Conservation (phyloP, 1,140 invertebrate species). For the Whitmania pigra region DNA sequence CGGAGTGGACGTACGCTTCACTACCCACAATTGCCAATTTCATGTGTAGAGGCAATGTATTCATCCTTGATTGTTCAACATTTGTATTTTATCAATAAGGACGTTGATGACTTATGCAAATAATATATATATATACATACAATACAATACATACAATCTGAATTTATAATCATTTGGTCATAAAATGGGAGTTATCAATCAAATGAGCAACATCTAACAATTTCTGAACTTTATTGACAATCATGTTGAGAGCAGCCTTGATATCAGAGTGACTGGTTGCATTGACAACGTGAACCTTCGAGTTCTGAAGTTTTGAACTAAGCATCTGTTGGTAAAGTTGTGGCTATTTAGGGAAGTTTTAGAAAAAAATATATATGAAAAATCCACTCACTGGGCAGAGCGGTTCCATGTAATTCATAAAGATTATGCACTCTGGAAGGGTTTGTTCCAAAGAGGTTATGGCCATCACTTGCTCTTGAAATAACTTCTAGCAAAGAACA, state of each 20-base stretch:
- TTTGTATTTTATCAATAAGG: neutral
- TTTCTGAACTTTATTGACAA: conserved; percentile 76
- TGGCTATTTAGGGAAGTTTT: neutral
- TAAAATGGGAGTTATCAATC: neutral
- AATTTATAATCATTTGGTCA: neutral
- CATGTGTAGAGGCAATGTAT: conserved; percentile 65
- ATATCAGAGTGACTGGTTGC: conserved; percentile 64
- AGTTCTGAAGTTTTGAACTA: conserved; percentile 56
- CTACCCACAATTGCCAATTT: conserved; percentile 76
- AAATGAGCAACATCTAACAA: conserved; percentile 53
- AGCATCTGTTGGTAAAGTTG: conserved; percentile 40
- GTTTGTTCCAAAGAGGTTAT: conserved; percentile 59
- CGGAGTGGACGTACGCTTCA: conserved; percentile 69
- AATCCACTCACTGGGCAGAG: conserved; percentile 44
- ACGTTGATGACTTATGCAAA: neutral
- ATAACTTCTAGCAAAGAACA: conserved; percentile 56
- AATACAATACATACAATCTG: too few relatives aligned
- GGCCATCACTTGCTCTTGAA: conserved; percentile 65
- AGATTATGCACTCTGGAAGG: conserved; percentile 63
- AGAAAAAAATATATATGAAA: conserved; percentile 18
- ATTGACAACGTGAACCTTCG: conserved; percentile 57
- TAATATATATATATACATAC: too few relatives aligned
- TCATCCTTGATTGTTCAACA: conserved; percentile 61
- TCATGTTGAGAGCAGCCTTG: conserved; percentile 62
- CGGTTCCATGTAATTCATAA: conserved; percentile 58